These are phyloP conservation scores for Psammodynastes pulverulentus DNA, from an alignment of 2,113 vertebrate species.

Conservation along the genomic window DNA sequence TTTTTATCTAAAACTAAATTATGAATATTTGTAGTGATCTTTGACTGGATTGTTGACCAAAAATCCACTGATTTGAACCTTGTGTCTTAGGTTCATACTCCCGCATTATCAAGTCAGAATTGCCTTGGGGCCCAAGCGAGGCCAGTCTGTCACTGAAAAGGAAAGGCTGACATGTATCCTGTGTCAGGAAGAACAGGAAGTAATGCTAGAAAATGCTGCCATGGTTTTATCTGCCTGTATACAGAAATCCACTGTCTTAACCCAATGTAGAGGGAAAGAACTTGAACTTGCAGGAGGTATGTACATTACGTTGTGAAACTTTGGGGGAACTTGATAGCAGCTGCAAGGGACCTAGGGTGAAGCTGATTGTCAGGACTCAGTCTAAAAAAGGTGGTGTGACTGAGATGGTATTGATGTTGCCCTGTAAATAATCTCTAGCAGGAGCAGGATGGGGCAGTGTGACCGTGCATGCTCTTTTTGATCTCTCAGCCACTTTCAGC, in stretches of 20 bases:
- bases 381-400: background rate
- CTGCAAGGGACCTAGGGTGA: background rate
- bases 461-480: background rate
- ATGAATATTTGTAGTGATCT: background rate
- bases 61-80: conserved; percentile 2
- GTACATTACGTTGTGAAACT: background rate
- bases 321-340: background rate
- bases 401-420: background rate
- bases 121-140: conserved; percentile 85
- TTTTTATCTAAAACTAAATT: background rate
- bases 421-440: background rate
- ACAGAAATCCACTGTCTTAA: conserved; percentile 93
- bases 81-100: conserved; percentile 57
- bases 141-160: conserved; percentile 78
- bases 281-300: conserved; percentile 70
- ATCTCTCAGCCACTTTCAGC: background rate
- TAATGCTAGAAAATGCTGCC: conserved; percentile 80
- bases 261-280: conserved; percentile 82
- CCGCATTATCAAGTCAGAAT: conserved; percentile 73
- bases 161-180: conserved; percentile 94
- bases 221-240: conserved; percentile 97
- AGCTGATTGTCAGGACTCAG: background rate
- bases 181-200: conserved; percentile 98
- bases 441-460: background rate
- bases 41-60: background rate